A percentile compares a stretch with the other conserved stretches of the same genome.
These are phyloP conservation scores for Nothoprocta pentlandii DNA, from an alignment of 2,113 vertebrate species.

Conservation along the genomic window DNA sequence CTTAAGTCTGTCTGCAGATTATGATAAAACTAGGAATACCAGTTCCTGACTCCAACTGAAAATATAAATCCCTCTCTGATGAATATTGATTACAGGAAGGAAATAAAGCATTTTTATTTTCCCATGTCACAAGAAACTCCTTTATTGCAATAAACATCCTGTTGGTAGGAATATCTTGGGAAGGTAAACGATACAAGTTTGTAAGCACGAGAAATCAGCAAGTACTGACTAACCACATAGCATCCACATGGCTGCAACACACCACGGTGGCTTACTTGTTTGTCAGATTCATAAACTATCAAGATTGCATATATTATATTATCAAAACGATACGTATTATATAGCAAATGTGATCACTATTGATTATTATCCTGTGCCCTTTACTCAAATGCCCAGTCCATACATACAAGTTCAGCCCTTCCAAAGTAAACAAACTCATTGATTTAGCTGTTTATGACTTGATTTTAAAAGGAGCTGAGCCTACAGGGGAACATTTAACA, in stretches of 20 bases:
- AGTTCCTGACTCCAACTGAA: slow-evolving; percentile 21
- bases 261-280: neutral
- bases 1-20: slow-evolving; percentile 28
- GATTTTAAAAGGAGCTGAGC: slow-evolving; percentile 11
- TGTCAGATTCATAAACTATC: neutral
- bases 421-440: slow-evolving; percentile 26
- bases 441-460: slow-evolving; percentile 29
- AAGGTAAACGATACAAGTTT: neutral
- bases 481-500: slow-evolving; percentile 1
- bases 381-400: neutral
- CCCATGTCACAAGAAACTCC: neutral
- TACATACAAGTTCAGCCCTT: neutral
- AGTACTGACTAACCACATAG: neutral
- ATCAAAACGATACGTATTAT: neutral
- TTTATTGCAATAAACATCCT: neutral
- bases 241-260: neutral
- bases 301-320: neutral
- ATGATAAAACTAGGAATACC: slow-evolving; percentile 32
- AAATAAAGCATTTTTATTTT: slow-evolving; percentile 27
- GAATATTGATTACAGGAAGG: slow-evolving; percentile 48
- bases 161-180: neutral
- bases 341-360: neutral
- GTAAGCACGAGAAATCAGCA: neutral
- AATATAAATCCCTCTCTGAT: slow-evolving; percentile 27
- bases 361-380: neutral